Percentiles rank a stretch among this genome's conserved stretches.
These are phyloP conservation scores for Microcebus jonahi DNA, from an alignment of 2,113 vertebrate genomes.

Conservation along the genomic window DNA sequence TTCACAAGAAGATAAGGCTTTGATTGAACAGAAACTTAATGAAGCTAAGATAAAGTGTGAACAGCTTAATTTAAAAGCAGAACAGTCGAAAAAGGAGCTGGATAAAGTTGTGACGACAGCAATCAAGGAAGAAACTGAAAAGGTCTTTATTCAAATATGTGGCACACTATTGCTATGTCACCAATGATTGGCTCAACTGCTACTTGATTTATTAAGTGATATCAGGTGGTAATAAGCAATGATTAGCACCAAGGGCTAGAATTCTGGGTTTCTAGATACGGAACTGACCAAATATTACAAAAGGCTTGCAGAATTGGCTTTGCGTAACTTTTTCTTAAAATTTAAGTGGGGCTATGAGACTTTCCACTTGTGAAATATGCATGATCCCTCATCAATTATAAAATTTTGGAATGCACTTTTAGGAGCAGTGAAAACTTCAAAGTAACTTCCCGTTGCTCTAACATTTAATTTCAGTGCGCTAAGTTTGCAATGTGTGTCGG, in stretches of 20 bases:
- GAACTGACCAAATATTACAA: background rate
- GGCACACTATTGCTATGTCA: background rate
- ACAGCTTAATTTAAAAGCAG: conserved; percentile 92
- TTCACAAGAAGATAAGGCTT: conserved; percentile 87
- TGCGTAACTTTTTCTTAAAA: background rate
- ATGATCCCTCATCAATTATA: background rate
- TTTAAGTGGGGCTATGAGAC: background rate
- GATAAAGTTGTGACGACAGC: conserved; percentile 95
- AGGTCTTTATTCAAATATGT: conserved; percentile 85
- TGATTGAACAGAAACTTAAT: conserved; percentile 92
- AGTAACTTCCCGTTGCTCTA: background rate
- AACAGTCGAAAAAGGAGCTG: conserved; percentile 95
- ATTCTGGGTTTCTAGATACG: background rate
- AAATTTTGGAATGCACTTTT: background rate
- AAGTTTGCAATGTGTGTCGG: background rate
- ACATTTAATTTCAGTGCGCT: background rate
- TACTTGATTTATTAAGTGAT: background rate
- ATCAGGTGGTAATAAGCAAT: background rate
- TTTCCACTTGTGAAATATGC: background rate
- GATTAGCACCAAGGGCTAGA: background rate
- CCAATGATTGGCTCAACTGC: background rate
- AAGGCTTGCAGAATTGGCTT: background rate
- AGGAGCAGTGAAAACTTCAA: background rate
- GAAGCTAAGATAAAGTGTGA: conserved; percentile 95
- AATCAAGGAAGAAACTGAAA: conserved; percentile 97